phyloP scores from a whole-genome alignment of 1,140 invertebrate species.

The Euura lappo region DNA sequence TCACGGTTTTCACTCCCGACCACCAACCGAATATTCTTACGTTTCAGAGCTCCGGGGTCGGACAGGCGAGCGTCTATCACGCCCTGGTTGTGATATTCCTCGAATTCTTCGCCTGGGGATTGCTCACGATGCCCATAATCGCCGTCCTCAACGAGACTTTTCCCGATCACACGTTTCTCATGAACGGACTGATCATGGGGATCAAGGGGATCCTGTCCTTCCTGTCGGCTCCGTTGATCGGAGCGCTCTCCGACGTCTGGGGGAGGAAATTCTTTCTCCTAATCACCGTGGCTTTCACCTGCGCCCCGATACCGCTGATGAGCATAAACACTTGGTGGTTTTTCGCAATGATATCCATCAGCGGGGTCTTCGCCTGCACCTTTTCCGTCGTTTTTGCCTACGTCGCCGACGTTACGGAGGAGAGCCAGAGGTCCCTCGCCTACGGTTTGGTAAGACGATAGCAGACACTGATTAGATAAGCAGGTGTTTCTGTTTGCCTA shows the following conservation, averaged over 20 bases:
- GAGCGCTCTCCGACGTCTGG: conserved; percentile 97
- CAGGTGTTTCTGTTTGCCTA: neutral
- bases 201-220: conserved; percentile 98
- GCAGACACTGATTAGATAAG: neutral
- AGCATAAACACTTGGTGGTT: conserved; percentile 99
- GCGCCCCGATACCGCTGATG: conserved; percentile 98
- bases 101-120: conserved; percentile 99
- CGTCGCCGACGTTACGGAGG: conserved; percentile 99
- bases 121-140: conserved; percentile 98
- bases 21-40: conserved; percentile 33
- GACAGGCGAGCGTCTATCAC: conserved; percentile 95
- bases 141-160: conserved; percentile 97
- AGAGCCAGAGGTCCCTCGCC: conserved; percentile 92
- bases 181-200: conserved; percentile 99
- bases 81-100: conserved; percentile 98
- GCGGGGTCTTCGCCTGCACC: conserved; percentile 97
- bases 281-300: conserved; percentile 99
- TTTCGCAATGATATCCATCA: conserved; percentile 99
- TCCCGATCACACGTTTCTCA: conserved; percentile 98
- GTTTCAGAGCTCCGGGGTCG: conserved; percentile 80
- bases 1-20: too few species aligned
- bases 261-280: conserved; percentile 98
- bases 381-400: conserved; percentile 99
- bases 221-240: conserved; percentile 94
- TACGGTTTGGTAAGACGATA: conserved; percentile 85